Evolutionary conservation across 1,140 invertebrate species (phyloP), one percentile per base, ranked within the genome.

Genomic region (Apis florea): DNA sequence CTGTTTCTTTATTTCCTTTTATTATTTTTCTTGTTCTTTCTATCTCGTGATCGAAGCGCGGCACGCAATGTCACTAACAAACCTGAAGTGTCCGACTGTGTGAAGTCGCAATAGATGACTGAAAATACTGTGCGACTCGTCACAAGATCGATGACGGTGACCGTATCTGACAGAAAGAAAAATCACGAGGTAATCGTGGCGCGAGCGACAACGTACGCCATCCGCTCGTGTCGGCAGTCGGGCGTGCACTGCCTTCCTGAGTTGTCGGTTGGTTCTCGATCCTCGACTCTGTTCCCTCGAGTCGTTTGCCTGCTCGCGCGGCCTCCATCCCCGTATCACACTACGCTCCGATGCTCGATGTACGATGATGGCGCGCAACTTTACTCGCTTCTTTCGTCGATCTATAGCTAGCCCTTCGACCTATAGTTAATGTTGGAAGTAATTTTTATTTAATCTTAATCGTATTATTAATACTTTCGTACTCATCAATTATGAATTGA

Each of bases 161-260:
- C 81, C 81, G 77, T 74, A 76, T 79, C 75, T 87, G 83, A 86
- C 84, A 83, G 87, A 74, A 86, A 82, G 82, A 80, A 85, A 83
- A 84, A 90, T 85, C 89, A 89, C 89, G 85, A 85, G 85, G 83
- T 79, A 73, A 82, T 84, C 83, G 83, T 86, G 75, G 83, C 88
- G 83, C 79, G 88, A 88, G 76, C 85, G 87, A 87, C 86, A 85
- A 89, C 90, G 88, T 90, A 87, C 88, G 79, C 92, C 91, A 90
- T 92, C 90, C 92, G 89, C 90, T 93, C 91, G 91, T 92, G 90
- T 93, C 90, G 92, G 91, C 92, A 92, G 93, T 92, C 93, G 91
- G 92, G 93, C 92, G 92, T 93, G 91, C 92, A 93, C 93, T 93
- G 92, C 84, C 91, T 90, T 87, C 67, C 77, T 71, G 82, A 83